Percentiles rank a stretch among this genome's conserved stretches.
Evolutionary conservation across 2,113 vertebrate species (phyloP).

Genomic region (Phycodurus eques): DNA sequence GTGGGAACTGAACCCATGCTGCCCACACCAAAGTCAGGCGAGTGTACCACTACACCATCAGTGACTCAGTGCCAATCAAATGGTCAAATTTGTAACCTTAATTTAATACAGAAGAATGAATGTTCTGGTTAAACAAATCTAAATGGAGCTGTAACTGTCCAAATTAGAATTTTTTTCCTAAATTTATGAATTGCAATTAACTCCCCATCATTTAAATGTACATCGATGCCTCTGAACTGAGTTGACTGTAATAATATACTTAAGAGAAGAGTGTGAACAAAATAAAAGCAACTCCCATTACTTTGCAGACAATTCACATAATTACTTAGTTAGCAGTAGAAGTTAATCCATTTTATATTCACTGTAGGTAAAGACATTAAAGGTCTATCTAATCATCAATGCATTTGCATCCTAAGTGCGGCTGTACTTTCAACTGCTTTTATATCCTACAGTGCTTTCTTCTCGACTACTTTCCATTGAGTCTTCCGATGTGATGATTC

Average conservation of each 20-base stretch:
- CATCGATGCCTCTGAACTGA: neutral
- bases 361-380: conserved; percentile 9
- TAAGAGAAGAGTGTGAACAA: neutral
- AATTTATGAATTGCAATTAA: neutral
- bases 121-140: neutral
- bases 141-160: too few relatives aligned
- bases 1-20: too few relatives aligned
- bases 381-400: neutral
- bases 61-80: too few relatives aligned
- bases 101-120: neutral
- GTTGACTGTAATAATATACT: neutral
- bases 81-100: neutral
- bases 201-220: neutral
- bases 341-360: neutral
- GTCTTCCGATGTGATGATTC: too few relatives aligned
- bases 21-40: too few relatives aligned
- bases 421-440: conserved; percentile 2
- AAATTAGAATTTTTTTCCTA: neutral
- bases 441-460: conserved; percentile 15
- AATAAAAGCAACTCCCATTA: neutral
- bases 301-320: neutral
- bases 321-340: conserved; percentile 2
- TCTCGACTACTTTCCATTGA: too few relatives aligned
- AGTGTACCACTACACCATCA: too few relatives aligned
- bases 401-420: neutral